phyloP scores from a whole-genome alignment of 1,140 invertebrate genomes.

The Leptinotarsa texana region DNA sequence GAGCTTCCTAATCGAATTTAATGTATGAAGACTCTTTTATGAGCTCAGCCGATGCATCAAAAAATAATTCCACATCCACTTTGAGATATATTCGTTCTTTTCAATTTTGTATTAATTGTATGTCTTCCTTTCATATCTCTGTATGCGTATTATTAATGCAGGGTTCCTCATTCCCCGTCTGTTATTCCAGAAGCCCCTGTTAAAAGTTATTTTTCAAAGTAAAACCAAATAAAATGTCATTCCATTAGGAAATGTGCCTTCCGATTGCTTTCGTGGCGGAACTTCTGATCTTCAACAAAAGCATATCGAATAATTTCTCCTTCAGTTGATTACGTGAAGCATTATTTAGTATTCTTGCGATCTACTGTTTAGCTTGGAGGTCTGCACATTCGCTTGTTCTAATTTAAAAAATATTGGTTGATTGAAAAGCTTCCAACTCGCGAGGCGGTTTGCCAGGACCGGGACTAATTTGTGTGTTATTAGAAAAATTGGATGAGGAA shows the following conservation, averaged over 20 bases:
- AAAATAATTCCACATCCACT: constrained; percentile 1
- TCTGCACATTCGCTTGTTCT: constrained; percentile 50
- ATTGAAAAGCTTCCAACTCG: constrained; percentile 48
- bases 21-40: background rate
- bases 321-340: constrained; percentile 22
- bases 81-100: background rate
- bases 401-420: constrained; percentile 52
- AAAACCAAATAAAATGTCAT: constrained; percentile 30
- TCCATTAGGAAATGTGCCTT: constrained; percentile 16
- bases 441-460: background rate
- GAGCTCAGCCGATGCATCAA: background rate
- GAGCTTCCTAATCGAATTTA: background rate
- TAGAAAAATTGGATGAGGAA: too few relatives aligned
- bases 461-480: too few relatives aligned
- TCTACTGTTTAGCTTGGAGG: constrained; percentile 45
- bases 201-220: constrained; percentile 24
- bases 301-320: constrained; percentile 26
- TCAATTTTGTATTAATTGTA: constrained; percentile 9
- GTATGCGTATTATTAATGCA: constrained; percentile 18
- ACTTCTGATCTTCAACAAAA: constrained; percentile 27
- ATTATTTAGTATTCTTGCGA: constrained; percentile 26
- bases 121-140: constrained; percentile 10
- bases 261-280: constrained; percentile 17
- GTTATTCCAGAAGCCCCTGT: constrained; percentile 10
- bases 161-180: background rate